Percentiles rank a stretch among this genome's conserved stretches.
Evolutionary conservation across 2,888 invertebrate species (phyloP).

Genomic region (Dione juno): DNA sequence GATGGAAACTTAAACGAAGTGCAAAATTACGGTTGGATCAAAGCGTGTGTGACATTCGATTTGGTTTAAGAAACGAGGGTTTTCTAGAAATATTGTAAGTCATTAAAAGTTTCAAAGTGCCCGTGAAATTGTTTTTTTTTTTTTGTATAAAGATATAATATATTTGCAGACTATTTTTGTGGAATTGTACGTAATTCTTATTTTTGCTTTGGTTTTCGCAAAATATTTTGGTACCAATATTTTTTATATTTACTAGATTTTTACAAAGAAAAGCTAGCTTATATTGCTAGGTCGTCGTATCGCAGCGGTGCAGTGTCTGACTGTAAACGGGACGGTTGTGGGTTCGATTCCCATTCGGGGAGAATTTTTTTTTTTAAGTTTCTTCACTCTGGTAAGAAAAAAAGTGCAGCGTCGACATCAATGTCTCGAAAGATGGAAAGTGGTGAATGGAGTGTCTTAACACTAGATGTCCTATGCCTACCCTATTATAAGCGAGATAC

Average conservation of each 20-base stretch:
- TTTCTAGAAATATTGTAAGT: constrained; percentile 26
- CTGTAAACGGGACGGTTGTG: no score
- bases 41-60: constrained; percentile 46
- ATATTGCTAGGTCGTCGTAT: no score
- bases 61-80: constrained; percentile 47
- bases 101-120: neutral
- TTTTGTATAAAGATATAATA: neutral
- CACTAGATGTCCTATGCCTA: neutral
- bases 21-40: constrained; percentile 56
- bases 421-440: neutral
- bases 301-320: no score
- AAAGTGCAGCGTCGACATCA: no score
- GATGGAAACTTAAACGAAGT: constrained; percentile 58
- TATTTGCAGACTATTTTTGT: neutral
- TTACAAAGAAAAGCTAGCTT: no score
- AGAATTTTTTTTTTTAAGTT: no score
- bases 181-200: neutral
- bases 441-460: neutral
- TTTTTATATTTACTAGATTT: no score
- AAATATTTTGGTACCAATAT: neutral
- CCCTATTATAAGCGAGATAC: no score
- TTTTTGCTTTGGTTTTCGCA: neutral
- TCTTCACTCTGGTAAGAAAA: no score
- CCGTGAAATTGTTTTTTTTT: constrained; percentile 18
- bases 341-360: no score